Evolutionary conservation across 2,888 invertebrate species (phyloP).

Genomic region (Nomada fabriciana): DNA sequence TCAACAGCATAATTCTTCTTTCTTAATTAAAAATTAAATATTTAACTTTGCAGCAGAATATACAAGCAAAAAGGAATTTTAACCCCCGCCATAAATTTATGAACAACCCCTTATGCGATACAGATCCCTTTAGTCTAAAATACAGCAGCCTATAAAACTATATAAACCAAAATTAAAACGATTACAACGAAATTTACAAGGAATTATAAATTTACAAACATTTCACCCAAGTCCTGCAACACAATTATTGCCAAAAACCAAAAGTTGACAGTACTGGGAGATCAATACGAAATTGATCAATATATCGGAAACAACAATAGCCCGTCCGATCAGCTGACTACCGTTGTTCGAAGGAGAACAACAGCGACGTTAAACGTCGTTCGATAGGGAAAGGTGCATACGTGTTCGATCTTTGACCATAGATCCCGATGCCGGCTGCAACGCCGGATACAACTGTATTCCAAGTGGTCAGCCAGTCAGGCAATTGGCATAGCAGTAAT

Average conservation of each 20-base stretch:
- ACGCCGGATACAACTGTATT: slow-evolving; percentile 29
- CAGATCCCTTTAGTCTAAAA: too few species aligned
- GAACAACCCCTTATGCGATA: too few species aligned
- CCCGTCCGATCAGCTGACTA: not conserved
- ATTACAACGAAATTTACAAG: too few species aligned
- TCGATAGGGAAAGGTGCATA: slow-evolving; percentile 3
- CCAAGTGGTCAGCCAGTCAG: slow-evolving; percentile 19
- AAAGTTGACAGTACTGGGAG: not conserved
- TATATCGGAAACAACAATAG: slow-evolving; percentile 27
- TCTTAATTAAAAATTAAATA: too few species aligned
- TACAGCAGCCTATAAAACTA: too few species aligned
- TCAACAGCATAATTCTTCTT: too few species aligned
- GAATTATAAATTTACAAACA: not conserved
- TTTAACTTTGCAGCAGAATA: too few species aligned
- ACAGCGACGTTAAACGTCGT: slow-evolving; percentile 5
- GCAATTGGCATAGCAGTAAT: slow-evolving; percentile 49
- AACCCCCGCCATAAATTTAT: too few species aligned
- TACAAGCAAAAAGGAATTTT: too few species aligned
- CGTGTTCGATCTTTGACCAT: slow-evolving; percentile 6
- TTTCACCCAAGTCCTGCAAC: not conserved
- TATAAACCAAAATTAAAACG: too few species aligned
- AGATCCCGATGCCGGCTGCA: not conserved
- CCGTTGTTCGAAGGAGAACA: slow-evolving; percentile 4
- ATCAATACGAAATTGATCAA: slow-evolving; percentile 34
- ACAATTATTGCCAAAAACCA: slow-evolving; percentile 13